Evolutionary conservation across 1,140 invertebrate species (phyloP).

Genomic region (Lepidurus couesii): DNA sequence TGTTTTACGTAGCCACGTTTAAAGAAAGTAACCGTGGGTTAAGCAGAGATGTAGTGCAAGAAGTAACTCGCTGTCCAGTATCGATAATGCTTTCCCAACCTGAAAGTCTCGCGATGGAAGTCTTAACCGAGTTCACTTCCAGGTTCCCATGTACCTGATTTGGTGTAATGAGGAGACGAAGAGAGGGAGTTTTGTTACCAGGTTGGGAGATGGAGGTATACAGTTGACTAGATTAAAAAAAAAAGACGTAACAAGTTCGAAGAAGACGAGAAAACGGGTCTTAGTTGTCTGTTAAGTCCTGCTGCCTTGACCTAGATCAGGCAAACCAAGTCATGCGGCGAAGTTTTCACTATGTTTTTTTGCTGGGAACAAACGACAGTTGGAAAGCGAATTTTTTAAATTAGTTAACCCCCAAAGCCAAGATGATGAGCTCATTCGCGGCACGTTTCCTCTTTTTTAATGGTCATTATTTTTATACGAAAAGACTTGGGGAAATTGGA

Average conservation of each 20-base stretch:
- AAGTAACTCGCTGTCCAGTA: constrained; percentile 1
- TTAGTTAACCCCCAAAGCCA: neutral
- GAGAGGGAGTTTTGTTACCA: constrained; percentile 8
- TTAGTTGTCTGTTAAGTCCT: constrained; percentile 3
- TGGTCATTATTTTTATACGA: constrained; percentile 22
- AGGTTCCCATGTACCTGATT: constrained; percentile 19
- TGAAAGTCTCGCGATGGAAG: constrained; percentile 14
- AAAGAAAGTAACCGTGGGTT: neutral
- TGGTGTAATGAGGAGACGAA: constrained; percentile 15
- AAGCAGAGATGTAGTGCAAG: neutral
- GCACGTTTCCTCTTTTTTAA: constrained; percentile 6
- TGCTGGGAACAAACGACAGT: neutral
- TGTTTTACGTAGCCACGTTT: neutral
- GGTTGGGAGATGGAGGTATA: neutral
- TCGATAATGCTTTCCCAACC: constrained; percentile 21
- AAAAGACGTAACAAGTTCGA: neutral
- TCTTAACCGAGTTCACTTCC: constrained; percentile 1
- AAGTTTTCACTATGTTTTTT: neutral
- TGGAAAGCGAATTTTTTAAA: neutral
- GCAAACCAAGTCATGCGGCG: constrained; percentile 12
- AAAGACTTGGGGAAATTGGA: constrained; percentile 17
- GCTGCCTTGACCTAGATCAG: constrained; percentile 7
- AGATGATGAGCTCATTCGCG: constrained; percentile 9
- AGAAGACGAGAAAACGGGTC: constrained; percentile 10
- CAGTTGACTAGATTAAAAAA: neutral